Conservation (phyloP, 2,888 invertebrate species). For the Agapostemon virescens region DNA sequence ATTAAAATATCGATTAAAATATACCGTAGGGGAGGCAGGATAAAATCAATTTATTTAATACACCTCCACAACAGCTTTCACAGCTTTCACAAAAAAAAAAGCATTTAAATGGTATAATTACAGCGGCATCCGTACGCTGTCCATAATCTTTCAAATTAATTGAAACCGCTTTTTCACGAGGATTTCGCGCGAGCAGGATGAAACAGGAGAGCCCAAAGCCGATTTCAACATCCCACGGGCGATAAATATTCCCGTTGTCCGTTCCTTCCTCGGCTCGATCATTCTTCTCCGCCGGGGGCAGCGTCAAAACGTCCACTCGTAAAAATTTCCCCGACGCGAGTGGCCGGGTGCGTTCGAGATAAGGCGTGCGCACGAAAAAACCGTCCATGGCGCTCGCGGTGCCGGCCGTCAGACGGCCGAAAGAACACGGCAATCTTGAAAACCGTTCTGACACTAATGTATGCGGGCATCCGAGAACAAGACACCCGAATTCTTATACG, state of each 20-base stretch:
- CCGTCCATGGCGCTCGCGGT: conserved; percentile 10
- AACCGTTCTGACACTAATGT: conserved; percentile 59
- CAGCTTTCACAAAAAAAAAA: background rate
- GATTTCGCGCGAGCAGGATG: background rate
- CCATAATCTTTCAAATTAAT: conserved; percentile 6
- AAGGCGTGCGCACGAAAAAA: conserved; percentile 32
- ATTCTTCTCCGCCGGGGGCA: conserved; percentile 10
- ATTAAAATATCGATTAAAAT: background rate
- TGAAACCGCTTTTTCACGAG: background rate
- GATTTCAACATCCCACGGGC: conserved; percentile 1
- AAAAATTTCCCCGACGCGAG: conserved; percentile 27
- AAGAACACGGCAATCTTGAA: conserved; percentile 48
- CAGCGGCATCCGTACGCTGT: background rate
- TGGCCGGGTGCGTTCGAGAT: conserved; percentile 32
- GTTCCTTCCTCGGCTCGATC: conserved; percentile 28
- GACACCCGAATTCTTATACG: conserved; percentile 45
- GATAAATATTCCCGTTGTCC: conserved; percentile 33
- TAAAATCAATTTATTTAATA: background rate
- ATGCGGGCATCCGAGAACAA: conserved; percentile 48
- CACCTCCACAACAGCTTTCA: background rate
- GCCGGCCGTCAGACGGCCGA: conserved; percentile 29
- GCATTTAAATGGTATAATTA: conserved; percentile 1
- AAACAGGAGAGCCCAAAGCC: conserved; percentile 4
- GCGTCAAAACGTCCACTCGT: conserved; percentile 22
- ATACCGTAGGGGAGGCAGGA: background rate